A percentile compares a stretch with the other conserved stretches of the same genome.
These are phyloP conservation scores for Polypterus bichir DNA, from an alignment of 2,113 vertebrate genomes.

Conservation along the genomic window DNA sequence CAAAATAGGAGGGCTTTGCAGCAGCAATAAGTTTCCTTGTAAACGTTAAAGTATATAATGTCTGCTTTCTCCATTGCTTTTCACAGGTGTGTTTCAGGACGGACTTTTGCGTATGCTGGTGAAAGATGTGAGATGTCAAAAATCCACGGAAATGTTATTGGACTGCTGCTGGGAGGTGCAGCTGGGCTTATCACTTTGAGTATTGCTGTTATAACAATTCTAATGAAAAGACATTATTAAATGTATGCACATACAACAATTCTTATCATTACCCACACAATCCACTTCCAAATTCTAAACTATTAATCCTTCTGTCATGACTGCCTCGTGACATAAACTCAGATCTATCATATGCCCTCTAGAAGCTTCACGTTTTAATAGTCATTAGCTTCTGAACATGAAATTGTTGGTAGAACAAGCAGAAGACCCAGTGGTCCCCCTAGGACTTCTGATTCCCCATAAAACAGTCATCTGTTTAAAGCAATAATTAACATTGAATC, in stretches of 20 bases:
- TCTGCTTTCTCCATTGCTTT: background rate
- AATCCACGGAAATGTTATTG: slow-evolving; percentile 26
- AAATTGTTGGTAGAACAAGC: no score
- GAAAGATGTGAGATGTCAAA: slow-evolving; percentile 29
- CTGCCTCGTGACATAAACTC: no score
- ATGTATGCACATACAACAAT: background rate
- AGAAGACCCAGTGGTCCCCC: no score
- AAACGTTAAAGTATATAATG: background rate
- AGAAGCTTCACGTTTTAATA: no score
- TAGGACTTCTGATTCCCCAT: no score
- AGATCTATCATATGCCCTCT: no score
- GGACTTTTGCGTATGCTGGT: slow-evolving; percentile 30
- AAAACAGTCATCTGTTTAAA: no score
- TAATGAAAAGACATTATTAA: slow-evolving; percentile 18
- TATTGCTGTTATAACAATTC: slow-evolving; percentile 28
- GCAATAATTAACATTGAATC: no score
- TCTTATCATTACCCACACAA: no score
- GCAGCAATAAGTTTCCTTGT: background rate
- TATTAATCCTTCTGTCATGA: no score
- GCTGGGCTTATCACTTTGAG: slow-evolving; percentile 26
- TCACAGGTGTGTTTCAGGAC: slow-evolving; percentile 32
- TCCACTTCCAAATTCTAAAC: no score
- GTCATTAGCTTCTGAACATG: no score
- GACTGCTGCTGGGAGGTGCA: slow-evolving; percentile 31
- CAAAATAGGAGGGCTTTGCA: background rate